Evolutionary conservation across 2,888 invertebrate species (phyloP).

Genomic region (Polyommatus icarus): DNA sequence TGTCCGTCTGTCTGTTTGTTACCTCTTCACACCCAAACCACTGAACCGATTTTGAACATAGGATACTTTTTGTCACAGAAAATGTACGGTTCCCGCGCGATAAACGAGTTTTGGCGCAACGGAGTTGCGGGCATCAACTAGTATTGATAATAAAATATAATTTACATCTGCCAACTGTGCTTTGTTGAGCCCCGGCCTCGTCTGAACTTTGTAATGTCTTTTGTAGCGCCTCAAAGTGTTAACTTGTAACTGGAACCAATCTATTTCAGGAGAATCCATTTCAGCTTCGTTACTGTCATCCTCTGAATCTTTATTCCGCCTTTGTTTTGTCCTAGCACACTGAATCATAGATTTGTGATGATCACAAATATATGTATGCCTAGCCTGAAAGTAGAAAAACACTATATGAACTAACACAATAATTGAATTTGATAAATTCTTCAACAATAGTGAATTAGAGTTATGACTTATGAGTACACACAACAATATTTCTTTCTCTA

Average conservation of each 20-base stretch:
- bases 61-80: no score
- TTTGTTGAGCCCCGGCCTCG: conserved; percentile 95
- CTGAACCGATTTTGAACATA: no score
- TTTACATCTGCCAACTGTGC: conserved; percentile 96
- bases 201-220: conserved; percentile 94
- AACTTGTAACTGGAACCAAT: conserved; percentile 95
- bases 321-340: conserved; percentile 94
- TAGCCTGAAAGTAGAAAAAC: conserved; percentile 82
- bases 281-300: conserved; percentile 97
- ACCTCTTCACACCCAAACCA: no score
- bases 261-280: conserved; percentile 94
- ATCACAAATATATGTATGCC: conserved; percentile 98
- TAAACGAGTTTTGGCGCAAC: no score
- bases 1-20: no score
- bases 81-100: no score
- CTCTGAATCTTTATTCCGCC: conserved; percentile 93
- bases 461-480: not conserved
- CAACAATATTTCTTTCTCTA: not conserved
- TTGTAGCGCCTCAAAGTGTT: conserved; percentile 97
- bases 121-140: no score
- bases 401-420: not conserved
- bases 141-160: not conserved
- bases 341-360: conserved; percentile 97
- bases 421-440: not conserved
- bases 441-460: not conserved